A percentile compares a stretch with the other conserved stretches of the same genome.
phyloP scores from a whole-genome alignment of 2,888 invertebrate species.

The Anarsia innoxiella region DNA sequence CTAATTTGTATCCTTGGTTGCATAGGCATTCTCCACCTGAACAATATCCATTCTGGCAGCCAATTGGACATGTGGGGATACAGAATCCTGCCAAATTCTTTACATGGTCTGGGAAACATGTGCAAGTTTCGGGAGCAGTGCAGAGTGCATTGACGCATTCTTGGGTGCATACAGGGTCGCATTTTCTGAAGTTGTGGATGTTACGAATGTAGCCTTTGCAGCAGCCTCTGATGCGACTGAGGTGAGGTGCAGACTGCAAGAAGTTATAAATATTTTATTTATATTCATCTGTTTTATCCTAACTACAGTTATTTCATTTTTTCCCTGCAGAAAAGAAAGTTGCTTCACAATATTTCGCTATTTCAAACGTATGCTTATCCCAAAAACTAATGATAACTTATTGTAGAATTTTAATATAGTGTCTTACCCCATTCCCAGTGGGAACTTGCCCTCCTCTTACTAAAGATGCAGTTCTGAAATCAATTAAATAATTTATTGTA shows the following conservation, averaged over 20 bases:
- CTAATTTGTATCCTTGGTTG: conserved; percentile 72
- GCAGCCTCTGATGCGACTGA: conserved; percentile 80
- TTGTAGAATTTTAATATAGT: not conserved
- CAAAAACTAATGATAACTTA: too few relatives aligned
- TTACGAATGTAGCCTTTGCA: conserved; percentile 82
- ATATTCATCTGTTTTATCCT: too few relatives aligned
- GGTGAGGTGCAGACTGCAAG: conserved; percentile 73
- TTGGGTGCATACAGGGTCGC: conserved; percentile 76
- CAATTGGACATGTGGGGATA: conserved; percentile 79
- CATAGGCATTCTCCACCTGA: conserved; percentile 78
- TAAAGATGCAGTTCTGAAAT: conserved; percentile 73
- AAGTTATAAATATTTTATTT: too few relatives aligned
- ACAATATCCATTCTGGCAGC: conserved; percentile 80
- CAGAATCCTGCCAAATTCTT: conserved; percentile 72
- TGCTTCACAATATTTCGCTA: too few relatives aligned
- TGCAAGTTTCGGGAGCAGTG: conserved; percentile 78
- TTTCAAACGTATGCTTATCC: too few relatives aligned
- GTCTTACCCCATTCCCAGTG: conserved; percentile 75
- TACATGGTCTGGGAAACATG: conserved; percentile 77
- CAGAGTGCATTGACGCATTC: conserved; percentile 79
- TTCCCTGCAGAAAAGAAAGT: too few relatives aligned
- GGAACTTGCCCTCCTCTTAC: conserved; percentile 66
- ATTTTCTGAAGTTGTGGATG: conserved; percentile 69
- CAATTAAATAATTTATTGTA: too few relatives aligned
- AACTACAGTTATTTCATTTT: too few relatives aligned